Percentiles rank a stretch among this genome's conserved stretches.
phyloP scores from a whole-genome alignment of 2,888 invertebrate species.

The Caenorhabditis sp. region DNA sequence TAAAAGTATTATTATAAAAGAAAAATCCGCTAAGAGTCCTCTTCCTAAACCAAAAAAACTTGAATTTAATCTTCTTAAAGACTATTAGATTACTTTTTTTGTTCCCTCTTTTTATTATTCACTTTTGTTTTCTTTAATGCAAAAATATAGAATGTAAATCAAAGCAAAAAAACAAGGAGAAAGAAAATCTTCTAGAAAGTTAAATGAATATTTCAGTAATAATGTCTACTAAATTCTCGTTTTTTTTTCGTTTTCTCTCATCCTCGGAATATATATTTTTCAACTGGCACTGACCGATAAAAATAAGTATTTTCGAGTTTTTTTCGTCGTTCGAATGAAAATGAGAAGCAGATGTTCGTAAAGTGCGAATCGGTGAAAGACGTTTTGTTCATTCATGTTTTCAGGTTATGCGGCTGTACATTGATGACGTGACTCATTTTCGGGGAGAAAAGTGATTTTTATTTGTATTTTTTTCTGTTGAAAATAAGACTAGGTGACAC shows the following conservation, averaged over 20 bases:
- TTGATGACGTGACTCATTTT: no score
- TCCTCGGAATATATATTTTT: not conserved
- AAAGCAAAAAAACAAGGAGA: not conserved
- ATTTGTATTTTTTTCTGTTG: not conserved
- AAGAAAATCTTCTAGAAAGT: not conserved
- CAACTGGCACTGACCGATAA: not conserved
- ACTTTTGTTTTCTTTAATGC: not conserved
- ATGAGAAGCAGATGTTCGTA: not conserved
- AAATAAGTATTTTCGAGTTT: not conserved
- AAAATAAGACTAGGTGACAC: not conserved
- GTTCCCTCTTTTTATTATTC: not conserved
- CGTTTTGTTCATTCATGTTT: no score
- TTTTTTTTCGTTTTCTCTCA: not conserved
- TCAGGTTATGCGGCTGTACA: no score
- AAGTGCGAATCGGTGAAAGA: no score
- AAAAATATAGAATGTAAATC: no score
- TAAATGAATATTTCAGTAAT: slow-evolving; percentile 1
- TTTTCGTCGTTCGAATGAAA: not conserved
- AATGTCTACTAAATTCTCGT: not conserved
- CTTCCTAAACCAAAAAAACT: not conserved
- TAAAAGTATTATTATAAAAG: no score
- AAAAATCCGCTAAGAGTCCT: not conserved
- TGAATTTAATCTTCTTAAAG: not conserved
- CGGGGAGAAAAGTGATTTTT: not conserved
- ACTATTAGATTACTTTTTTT: not conserved